Evolutionary conservation across 1,140 invertebrate genomes (phyloP).

Genomic region (Andricus grossulariae): DNA sequence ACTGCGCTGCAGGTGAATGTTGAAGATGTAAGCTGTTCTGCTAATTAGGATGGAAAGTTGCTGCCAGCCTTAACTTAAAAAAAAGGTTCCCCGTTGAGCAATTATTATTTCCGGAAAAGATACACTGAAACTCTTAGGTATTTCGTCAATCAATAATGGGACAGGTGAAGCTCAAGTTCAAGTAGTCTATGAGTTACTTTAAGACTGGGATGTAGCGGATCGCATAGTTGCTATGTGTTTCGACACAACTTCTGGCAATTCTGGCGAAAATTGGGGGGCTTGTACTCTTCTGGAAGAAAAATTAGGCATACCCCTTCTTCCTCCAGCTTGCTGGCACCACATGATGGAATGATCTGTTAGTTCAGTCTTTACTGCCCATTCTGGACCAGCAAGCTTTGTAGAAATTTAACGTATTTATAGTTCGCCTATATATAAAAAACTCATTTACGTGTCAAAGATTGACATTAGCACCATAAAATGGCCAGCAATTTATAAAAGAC

Average conservation of each 20-base stretch:
- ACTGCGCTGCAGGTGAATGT: constrained; percentile 40
- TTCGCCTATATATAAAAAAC: constrained; percentile 19
- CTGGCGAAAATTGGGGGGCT: constrained; percentile 39
- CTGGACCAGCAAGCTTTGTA: constrained; percentile 40
- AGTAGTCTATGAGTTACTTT: constrained; percentile 39
- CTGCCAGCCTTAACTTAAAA: constrained; percentile 34
- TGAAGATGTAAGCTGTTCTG: constrained; percentile 34
- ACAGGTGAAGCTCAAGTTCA: constrained; percentile 43
- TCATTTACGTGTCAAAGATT: constrained; percentile 30
- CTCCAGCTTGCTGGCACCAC: constrained; percentile 57
- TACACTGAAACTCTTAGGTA: constrained; percentile 40
- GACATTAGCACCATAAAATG: too few species aligned
- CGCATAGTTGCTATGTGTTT: constrained; percentile 45
- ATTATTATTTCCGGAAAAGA: constrained; percentile 37
- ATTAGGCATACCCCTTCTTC: constrained; percentile 41
- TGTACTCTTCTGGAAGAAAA: constrained; percentile 38
- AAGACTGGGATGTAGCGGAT: constrained; percentile 40
- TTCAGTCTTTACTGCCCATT: constrained; percentile 50
- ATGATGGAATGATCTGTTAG: constrained; percentile 57
- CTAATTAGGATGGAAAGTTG: constrained; percentile 50
- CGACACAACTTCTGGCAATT: constrained; percentile 49
- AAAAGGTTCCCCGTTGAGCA: constrained; percentile 42
- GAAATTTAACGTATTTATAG: constrained; percentile 16
- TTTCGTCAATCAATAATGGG: constrained; percentile 37
- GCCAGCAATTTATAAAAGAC: constrained; percentile 31